These are phyloP conservation scores for Drosophila austrosaltans DNA, from an alignment of 2,888 invertebrate genomes.

Conservation along the genomic window DNA sequence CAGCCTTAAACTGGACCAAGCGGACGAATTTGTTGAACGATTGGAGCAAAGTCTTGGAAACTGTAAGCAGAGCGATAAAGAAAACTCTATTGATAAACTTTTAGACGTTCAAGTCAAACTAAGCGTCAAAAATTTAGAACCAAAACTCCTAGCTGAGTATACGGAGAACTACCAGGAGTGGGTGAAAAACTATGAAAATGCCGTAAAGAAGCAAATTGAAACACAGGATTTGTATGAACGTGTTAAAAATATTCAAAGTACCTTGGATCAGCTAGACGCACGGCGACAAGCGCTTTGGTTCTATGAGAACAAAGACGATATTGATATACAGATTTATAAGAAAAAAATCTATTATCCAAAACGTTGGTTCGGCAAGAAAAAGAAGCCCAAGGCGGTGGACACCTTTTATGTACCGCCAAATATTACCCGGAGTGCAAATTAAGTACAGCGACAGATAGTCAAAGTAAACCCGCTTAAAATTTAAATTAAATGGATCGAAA, in stretches of 20 bases:
- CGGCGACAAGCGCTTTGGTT: slow-evolving; percentile 89
- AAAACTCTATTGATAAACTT: slow-evolving; percentile 64
- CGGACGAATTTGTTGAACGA: slow-evolving; percentile 61
- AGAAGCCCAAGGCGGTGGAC: slow-evolving; percentile 84
- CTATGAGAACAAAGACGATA: slow-evolving; percentile 91
- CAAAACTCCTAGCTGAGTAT: slow-evolving; percentile 64
- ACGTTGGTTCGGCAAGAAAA: slow-evolving; percentile 84
- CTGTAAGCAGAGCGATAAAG: neutral
- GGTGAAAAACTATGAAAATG: slow-evolving; percentile 79
- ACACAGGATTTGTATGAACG: slow-evolving; percentile 85
- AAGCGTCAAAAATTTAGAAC: slow-evolving; percentile 80
- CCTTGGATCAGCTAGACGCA: slow-evolving; percentile 83
- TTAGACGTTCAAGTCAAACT: slow-evolving; percentile 79
- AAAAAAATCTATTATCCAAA: slow-evolving; percentile 84
- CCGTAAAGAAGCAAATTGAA: slow-evolving; percentile 86
- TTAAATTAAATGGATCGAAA: neutral
- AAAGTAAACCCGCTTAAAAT: neutral
- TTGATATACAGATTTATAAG: slow-evolving; percentile 88
- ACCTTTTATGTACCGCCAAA: slow-evolving; percentile 90
- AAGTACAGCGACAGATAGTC: neutral
- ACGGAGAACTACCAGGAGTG: slow-evolving; percentile 63
- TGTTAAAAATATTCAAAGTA: slow-evolving; percentile 85
- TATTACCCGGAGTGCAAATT: slow-evolving; percentile 77
- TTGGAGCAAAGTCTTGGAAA: slow-evolving; percentile 66
- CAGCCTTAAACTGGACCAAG: slow-evolving; percentile 20